phyloP scores from a whole-genome alignment of 2,113 vertebrate species.

The Pampusana beccarii region DNA sequence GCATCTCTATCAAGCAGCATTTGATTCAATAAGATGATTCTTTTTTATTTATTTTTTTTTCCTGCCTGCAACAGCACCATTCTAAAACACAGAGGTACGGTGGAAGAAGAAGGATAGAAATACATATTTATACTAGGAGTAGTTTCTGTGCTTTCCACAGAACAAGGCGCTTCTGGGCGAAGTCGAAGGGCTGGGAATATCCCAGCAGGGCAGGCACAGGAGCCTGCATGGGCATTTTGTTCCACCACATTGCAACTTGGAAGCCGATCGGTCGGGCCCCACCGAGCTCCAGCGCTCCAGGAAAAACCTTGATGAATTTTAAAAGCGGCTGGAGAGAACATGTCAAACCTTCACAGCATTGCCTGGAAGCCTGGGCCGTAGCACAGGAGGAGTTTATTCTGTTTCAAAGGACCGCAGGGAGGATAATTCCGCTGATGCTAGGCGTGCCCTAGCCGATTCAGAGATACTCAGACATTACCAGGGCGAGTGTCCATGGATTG shows the following conservation, averaged over 20 bases:
- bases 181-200: background rate
- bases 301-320: background rate
- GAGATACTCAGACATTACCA: background rate
- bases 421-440: background rate
- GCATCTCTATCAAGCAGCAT: background rate
- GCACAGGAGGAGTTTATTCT: background rate
- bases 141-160: background rate
- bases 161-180: background rate
- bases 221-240: rapidly evolving
- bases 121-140: background rate
- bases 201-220: rapidly evolving
- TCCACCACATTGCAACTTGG: rapidly evolving
- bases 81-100: background rate
- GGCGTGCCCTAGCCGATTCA: background rate
- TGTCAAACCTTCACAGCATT: rapidly evolving
- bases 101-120: background rate
- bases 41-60: background rate
- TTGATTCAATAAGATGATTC: background rate
- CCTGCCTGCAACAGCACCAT: background rate
- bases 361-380: background rate
- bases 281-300: rapidly evolving
- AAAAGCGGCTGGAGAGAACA: background rate
- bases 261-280: rapidly evolving
- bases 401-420: background rate
- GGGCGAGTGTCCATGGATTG: background rate